Percentiles rank a stretch among this genome's conserved stretches.
phyloP scores from a whole-genome alignment of 2,888 invertebrate genomes.

The Mimumesa dahlbomi region DNA sequence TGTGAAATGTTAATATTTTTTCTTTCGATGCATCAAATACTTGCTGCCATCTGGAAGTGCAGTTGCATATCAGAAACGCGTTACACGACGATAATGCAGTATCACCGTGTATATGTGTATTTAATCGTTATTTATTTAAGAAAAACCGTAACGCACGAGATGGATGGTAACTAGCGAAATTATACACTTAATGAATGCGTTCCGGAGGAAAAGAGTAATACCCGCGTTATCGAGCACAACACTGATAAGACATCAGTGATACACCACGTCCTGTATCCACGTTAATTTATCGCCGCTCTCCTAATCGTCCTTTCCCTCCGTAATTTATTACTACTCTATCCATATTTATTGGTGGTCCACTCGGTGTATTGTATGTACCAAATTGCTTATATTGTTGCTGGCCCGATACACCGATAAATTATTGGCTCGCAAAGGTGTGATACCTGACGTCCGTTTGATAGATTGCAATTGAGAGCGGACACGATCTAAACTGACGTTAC shows the following conservation, averaged over 20 bases:
- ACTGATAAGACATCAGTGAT: slow-evolving; percentile 29
- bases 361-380: slow-evolving; percentile 51
- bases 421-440: slow-evolving; percentile 50
- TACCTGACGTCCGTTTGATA: slow-evolving; percentile 56
- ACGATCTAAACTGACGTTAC: slow-evolving; percentile 22
- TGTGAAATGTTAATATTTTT: not conserved
- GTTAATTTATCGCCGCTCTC: slow-evolving; percentile 54
- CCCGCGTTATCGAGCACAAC: slow-evolving; percentile 20
- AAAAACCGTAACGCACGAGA: too few relatives aligned
- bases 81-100: slow-evolving; percentile 28
- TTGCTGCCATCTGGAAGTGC: slow-evolving; percentile 45
- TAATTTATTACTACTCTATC: slow-evolving; percentile 65
- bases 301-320: slow-evolving; percentile 60
- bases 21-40: not conserved
- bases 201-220: too few relatives aligned
- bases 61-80: slow-evolving; percentile 1
- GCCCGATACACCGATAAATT: slow-evolving; percentile 52
- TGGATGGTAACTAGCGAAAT: too few relatives aligned
- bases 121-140: too few relatives aligned
- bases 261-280: slow-evolving; percentile 27
- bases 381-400: slow-evolving; percentile 61
- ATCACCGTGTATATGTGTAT: not conserved
- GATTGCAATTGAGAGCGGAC: slow-evolving; percentile 43
- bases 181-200: too few relatives aligned
- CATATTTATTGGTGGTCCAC: slow-evolving; percentile 59